Conservation (phyloP, 2,888 invertebrate genomes). For the Teleogryllus oceanicus region DNA sequence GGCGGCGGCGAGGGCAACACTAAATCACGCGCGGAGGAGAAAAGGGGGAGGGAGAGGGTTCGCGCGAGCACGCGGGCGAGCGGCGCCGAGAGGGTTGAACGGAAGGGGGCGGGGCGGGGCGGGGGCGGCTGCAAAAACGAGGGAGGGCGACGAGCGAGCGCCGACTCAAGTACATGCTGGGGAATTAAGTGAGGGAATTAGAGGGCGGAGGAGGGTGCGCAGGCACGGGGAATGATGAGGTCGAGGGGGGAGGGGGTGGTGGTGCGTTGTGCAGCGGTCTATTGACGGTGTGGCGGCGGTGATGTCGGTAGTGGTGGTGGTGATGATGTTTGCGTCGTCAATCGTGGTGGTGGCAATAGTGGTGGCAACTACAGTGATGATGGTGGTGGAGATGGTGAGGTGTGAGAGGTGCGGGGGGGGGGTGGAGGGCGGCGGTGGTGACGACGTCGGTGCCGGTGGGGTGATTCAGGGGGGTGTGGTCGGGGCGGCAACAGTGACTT, state of each 20-base stretch:
- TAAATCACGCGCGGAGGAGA: not conserved
- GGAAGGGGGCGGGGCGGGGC: not conserved
- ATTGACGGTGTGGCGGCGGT: too few relatives aligned
- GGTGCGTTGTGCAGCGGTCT: too few relatives aligned
- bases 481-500: too few relatives aligned
- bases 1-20: not conserved
- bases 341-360: too few relatives aligned
- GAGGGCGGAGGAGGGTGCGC: not conserved
- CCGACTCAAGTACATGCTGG: not conserved
- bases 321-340: too few relatives aligned
- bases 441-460: too few relatives aligned
- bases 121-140: not conserved
- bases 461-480: too few relatives aligned
- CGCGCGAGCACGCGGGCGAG: not conserved
- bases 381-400: too few relatives aligned
- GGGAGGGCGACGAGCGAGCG: not conserved
- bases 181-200: slow-evolving; percentile 18
- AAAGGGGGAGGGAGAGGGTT: not conserved
- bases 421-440: too few relatives aligned
- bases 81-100: too few relatives aligned
- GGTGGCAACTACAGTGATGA: fast-evolving
- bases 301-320: too few relatives aligned
- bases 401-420: too few relatives aligned
- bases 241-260: not conserved
- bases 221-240: not conserved